Percentiles rank a stretch among this genome's conserved stretches.
phyloP scores from a whole-genome alignment of 2,113 vertebrate species.

The Varanus salvator region DNA sequence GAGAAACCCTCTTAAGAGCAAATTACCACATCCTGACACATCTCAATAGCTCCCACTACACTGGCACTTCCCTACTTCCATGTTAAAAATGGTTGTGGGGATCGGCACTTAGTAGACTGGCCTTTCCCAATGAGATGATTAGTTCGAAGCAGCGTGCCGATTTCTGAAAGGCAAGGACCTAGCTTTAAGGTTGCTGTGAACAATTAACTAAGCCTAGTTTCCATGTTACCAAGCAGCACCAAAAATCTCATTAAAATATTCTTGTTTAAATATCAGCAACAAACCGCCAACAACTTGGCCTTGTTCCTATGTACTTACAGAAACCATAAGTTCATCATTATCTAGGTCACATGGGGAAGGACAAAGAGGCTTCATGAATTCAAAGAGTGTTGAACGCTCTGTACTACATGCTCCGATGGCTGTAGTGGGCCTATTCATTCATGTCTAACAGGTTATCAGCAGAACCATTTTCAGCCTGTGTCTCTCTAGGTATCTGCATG shows the following conservation, averaged over 20 bases:
- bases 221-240: conserved; percentile 65
- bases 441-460: neutral
- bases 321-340: conserved; percentile 68
- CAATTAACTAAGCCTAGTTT: conserved; percentile 25
- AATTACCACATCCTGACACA: neutral
- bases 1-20: conserved; percentile 1
- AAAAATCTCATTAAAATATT: conserved; percentile 44
- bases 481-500: neutral
- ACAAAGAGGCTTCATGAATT: conserved; percentile 53
- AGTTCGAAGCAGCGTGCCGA: neutral
- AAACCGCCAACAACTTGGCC: conserved; percentile 73
- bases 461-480: neutral
- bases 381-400: too few species aligned
- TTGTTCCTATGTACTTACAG: conserved; percentile 75
- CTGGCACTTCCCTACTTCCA: neutral
- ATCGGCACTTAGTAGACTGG: neutral
- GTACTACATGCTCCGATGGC: too few species aligned
- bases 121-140: neutral
- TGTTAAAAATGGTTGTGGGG: neutral
- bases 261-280: conserved; percentile 59
- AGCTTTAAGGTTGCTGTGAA: neutral
- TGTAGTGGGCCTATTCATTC: neutral
- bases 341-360: conserved; percentile 53
- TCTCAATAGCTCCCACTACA: neutral
- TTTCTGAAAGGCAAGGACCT: neutral